Conservation (phyloP, 2,888 invertebrate genomes). For the Drosophila lutescens region DNA sequence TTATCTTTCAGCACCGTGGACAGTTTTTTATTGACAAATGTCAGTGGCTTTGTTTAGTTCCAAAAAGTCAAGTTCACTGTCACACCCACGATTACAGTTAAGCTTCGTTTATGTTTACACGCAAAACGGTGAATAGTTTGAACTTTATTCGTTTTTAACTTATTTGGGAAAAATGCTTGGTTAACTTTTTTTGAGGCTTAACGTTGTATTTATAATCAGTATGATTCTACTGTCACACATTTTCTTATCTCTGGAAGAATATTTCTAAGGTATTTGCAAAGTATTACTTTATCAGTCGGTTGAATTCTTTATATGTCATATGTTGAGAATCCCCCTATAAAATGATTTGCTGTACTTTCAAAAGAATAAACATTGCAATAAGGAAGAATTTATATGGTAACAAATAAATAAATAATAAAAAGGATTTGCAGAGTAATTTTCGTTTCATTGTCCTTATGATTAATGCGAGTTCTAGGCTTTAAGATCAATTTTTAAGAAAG, state of each 20-base stretch:
- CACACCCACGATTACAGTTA: slow-evolving; percentile 4
- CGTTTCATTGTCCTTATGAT: no score
- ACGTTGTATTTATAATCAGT: neutral
- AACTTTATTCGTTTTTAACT: no score
- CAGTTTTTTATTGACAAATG: slow-evolving; percentile 1
- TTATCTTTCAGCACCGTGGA: slow-evolving; percentile 1
- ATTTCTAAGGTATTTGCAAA: neutral
- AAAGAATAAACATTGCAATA: neutral
- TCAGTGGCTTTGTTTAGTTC: neutral
- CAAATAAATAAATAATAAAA: no score
- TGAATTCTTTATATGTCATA: neutral
- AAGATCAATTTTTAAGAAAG: no score
- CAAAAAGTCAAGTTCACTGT: slow-evolving; percentile 29
- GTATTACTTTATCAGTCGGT: neutral
- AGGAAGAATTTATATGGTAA: no score
- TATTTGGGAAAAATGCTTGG: no score
- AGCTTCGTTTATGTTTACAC: neutral
- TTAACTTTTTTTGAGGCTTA: neutral
- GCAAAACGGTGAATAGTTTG: neutral
- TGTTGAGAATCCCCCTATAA: neutral
- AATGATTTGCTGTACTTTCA: neutral
- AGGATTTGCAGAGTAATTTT: no score
- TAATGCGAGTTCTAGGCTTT: no score
- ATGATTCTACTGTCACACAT: neutral
- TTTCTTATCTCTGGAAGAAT: neutral